These are phyloP conservation scores for Sebastiscus tertius DNA, from an alignment of 2,797 vertebrate genomes.

Conservation along the genomic window DNA sequence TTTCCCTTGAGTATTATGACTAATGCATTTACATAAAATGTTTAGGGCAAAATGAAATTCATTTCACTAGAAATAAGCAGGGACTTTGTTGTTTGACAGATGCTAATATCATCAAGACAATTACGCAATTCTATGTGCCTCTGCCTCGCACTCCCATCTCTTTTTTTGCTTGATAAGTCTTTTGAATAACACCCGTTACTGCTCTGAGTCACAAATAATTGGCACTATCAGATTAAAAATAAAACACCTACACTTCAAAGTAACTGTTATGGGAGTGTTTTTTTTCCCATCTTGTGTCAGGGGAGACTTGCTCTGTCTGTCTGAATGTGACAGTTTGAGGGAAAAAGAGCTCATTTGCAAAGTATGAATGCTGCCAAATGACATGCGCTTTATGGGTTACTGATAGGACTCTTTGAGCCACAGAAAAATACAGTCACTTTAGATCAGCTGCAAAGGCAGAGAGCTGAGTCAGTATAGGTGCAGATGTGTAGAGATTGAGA, in stretches of 20 bases:
- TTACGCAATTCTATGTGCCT: neutral
- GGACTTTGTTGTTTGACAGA: neutral
- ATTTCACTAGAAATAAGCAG: neutral
- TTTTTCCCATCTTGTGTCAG: neutral
- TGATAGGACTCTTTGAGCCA: neutral
- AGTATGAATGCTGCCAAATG: neutral
- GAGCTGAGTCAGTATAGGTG: neutral
- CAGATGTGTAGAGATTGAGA: neutral
- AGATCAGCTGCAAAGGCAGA: neutral
- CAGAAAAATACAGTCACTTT: neutral
- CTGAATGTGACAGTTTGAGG: neutral
- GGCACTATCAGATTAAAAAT: conserved; percentile 7
- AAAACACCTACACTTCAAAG: conserved; percentile 18
- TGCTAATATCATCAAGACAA: neutral
- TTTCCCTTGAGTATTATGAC: neutral
- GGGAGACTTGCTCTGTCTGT: neutral
- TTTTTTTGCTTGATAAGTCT: neutral
- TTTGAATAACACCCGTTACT: neutral
- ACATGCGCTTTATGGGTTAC: neutral
- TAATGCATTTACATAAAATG: neutral
- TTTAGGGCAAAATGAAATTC: neutral
- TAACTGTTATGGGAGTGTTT: neutral
- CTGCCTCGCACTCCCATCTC: neutral
- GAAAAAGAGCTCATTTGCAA: neutral
- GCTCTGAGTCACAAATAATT: conserved; percentile 13